Evolutionary conservation across 2,113 vertebrate species (phyloP), one percentile per base, ranked within the genome.

Genomic region (Boulengeromyrus knoepffleri): DNA sequence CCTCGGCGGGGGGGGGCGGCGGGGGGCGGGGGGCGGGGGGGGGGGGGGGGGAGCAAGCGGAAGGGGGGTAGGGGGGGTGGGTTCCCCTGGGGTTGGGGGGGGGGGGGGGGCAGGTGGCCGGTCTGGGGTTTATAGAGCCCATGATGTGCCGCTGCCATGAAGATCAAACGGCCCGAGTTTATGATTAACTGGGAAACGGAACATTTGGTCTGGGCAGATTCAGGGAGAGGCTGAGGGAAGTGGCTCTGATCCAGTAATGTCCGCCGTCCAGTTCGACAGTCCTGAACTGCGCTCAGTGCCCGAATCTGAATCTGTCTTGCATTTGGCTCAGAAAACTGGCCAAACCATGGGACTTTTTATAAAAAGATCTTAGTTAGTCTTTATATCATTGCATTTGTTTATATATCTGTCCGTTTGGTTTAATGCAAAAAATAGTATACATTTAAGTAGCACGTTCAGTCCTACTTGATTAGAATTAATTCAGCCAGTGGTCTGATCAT

Each of bases 101-200:
- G n/a, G n/a, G n/a, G n/a, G n/a, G n/a, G 31, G 13, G 0, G 19
- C 53, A 53, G 56, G 3, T 36, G 62, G 66, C 9, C 24, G 3
- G 13, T 83, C 27, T n/a, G 7, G 85, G 80, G 88, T 94, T 95
- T 94, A 94, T 90, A 89, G 93, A 92, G 91, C 92, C 92, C 93
- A 92, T 92, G 93, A 94, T 92, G 91, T 90, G 89, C 58, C 56
- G 92, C 91, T 93, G 95, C 94, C 94, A 93, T 93, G 93, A 93
- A 96, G 94, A 95, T 95, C 94, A 96, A 95, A 95, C 94, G 31
- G 92, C 91, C 91, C 7, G 12, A 85, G 95, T 95, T 94, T 94
- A 96, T 94, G 92, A 96, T 96, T 96, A 96, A 96, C 95, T 47
- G 87, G 87, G 53, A 88, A 87, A 36, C 5, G 10, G 50, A 19